Conservation (phyloP, 2,113 vertebrate species). For the Lipotes vexillifer region DNA sequence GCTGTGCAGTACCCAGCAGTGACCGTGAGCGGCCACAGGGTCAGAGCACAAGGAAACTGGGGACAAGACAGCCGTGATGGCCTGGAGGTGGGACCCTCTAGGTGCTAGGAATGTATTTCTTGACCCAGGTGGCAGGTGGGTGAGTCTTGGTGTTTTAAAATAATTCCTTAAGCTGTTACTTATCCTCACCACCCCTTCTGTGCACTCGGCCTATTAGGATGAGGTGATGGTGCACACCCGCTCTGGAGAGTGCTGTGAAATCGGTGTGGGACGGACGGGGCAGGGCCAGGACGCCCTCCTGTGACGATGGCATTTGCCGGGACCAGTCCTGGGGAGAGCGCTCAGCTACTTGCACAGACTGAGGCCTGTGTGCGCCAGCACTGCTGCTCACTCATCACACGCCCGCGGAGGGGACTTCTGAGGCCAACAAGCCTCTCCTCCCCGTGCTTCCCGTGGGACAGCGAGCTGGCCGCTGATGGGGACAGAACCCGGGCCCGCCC, state of each 20-base stretch:
- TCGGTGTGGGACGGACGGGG: not conserved
- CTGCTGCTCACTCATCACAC: not conserved
- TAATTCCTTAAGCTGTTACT: not conserved
- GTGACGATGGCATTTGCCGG: not conserved
- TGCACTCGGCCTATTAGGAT: not conserved
- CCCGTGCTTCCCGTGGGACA: not conserved
- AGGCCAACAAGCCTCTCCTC: not conserved
- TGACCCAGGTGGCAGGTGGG: not conserved
- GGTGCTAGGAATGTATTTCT: not conserved
- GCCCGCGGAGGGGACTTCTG: not conserved
- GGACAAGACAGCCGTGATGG: not conserved
- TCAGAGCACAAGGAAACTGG: not conserved
- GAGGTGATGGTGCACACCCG: not conserved
- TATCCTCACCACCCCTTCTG: not conserved
- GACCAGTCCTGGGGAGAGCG: not conserved
- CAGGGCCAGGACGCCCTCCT: not conserved
- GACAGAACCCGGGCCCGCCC: not conserved
- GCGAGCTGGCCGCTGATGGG: accelerated
- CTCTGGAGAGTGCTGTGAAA: not conserved
- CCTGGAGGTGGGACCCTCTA: not conserved
- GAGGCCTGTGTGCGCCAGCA: not conserved
- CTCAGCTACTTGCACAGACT: not conserved
- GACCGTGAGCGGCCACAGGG: not conserved
- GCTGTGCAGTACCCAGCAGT: not conserved
- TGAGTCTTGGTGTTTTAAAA: not conserved